Evolutionary conservation across 2,797 vertebrate species (phyloP).

Genomic region (Macropus fuliginosus): DNA sequence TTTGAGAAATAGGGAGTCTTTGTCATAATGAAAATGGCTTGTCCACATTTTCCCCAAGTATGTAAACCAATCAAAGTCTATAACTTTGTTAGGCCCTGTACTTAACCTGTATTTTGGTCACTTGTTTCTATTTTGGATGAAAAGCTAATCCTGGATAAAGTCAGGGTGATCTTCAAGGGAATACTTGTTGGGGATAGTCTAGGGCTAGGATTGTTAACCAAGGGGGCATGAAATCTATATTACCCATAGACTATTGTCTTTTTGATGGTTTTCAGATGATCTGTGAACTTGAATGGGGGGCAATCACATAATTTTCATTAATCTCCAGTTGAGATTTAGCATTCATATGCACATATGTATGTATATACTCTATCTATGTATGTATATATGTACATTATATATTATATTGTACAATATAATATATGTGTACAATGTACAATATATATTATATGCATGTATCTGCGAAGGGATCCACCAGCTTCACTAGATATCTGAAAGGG

Average conservation of each 20-base stretch:
- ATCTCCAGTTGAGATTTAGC: neutral
- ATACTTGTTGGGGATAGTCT: neutral
- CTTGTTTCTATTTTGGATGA: slow-evolving; percentile 8
- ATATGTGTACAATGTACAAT: too few relatives aligned
- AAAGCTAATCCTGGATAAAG: slow-evolving; percentile 33
- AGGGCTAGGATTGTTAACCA: neutral
- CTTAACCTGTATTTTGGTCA: neutral
- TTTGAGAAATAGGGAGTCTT: slow-evolving; percentile 9
- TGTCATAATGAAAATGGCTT: slow-evolving; percentile 29
- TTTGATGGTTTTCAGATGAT: neutral
- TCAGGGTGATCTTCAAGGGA: neutral
- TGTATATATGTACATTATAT: too few relatives aligned
- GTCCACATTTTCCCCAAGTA: neutral
- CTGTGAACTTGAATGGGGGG: neutral
- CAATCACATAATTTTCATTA: neutral
- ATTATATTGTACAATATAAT: too few relatives aligned
- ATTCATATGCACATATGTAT: too few relatives aligned
- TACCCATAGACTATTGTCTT: neutral
- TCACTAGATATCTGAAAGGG: neutral
- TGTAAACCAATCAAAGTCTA: neutral
- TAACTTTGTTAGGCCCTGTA: neutral
- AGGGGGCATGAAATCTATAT: neutral
- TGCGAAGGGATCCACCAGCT: neutral
- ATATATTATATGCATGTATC: neutral
- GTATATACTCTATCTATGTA: too few relatives aligned